Conservation (phyloP, 2,113 vertebrate species). For the Sebastes schlegelii region DNA sequence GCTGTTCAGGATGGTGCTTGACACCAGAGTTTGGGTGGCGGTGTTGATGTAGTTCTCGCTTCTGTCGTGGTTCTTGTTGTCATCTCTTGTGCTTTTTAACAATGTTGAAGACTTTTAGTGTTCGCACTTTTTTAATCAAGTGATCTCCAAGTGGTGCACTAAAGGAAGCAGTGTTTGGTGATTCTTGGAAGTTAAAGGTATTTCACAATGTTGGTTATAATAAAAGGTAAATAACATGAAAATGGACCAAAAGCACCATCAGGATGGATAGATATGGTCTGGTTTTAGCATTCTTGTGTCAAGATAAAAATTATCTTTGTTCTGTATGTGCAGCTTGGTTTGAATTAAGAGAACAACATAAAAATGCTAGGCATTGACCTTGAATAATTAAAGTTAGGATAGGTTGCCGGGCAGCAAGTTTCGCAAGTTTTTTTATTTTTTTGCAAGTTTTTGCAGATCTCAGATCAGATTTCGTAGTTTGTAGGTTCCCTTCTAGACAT, state of each 20-base stretch:
- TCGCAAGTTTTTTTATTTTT: too few relatives aligned
- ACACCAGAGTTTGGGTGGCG: constrained; percentile 36
- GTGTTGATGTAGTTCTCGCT: background rate
- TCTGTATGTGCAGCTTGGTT: too few relatives aligned
- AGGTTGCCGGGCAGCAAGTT: too few relatives aligned
- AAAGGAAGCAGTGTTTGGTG: background rate
- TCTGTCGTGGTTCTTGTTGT: background rate
- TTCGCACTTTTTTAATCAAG: background rate
- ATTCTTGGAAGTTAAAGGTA: background rate
- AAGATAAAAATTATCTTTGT: background rate
- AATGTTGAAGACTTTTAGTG: background rate
- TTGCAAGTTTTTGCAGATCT: too few relatives aligned
- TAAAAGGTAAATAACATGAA: background rate
- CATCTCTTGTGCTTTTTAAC: background rate
- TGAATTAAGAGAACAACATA: too few relatives aligned
- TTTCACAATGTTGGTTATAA: background rate
- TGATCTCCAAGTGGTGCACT: too few relatives aligned
- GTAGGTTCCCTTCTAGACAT: too few relatives aligned
- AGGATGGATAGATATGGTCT: background rate
- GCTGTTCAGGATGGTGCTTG: constrained; percentile 8
- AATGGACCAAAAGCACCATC: background rate
- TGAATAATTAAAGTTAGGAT: too few relatives aligned
- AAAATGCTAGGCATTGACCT: too few relatives aligned
- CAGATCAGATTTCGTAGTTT: too few relatives aligned
- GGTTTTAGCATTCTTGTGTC: background rate